Conservation (phyloP, 1,140 invertebrate genomes). For the Cryptotermes secundus region DNA sequence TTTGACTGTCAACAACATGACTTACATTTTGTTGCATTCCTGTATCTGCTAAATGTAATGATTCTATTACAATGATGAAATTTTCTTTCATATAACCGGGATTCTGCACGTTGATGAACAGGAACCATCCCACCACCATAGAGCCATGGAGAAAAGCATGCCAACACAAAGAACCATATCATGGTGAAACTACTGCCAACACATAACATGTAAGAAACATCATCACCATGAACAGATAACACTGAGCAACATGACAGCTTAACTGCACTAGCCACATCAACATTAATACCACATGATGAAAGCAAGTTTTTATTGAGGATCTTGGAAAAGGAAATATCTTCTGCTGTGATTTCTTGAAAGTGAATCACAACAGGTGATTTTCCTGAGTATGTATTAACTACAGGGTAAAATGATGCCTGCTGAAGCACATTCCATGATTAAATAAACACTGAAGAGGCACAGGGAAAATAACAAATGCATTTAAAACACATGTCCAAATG, state of each 20-base stretch:
- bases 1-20: conserved; percentile 38
- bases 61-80: conserved; percentile 95
- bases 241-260: not conserved
- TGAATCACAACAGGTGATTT: too few species aligned
- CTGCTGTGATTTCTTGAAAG: too few species aligned
- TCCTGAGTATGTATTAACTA: too few species aligned
- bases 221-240: not conserved
- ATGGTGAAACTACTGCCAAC: not conserved
- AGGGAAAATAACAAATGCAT: too few species aligned
- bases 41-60: conserved; percentile 86
- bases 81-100: conserved; percentile 99
- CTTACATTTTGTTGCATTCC: conserved; percentile 83
- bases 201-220: not conserved
- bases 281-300: not conserved
- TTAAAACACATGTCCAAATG: too few species aligned
- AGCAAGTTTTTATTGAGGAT: not conserved
- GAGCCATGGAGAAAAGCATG: not conserved
- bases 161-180: not conserved
- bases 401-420: too few species aligned
- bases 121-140: not conserved
- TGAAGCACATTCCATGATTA: too few species aligned
- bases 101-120: conserved; percentile 67
- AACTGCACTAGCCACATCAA: too few species aligned
- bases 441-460: too few species aligned
- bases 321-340: too few species aligned